Percentiles rank a stretch among this genome's conserved stretches.
phyloP scores from a whole-genome alignment of 2,113 vertebrate species.

The Nothoprocta pentlandii region DNA sequence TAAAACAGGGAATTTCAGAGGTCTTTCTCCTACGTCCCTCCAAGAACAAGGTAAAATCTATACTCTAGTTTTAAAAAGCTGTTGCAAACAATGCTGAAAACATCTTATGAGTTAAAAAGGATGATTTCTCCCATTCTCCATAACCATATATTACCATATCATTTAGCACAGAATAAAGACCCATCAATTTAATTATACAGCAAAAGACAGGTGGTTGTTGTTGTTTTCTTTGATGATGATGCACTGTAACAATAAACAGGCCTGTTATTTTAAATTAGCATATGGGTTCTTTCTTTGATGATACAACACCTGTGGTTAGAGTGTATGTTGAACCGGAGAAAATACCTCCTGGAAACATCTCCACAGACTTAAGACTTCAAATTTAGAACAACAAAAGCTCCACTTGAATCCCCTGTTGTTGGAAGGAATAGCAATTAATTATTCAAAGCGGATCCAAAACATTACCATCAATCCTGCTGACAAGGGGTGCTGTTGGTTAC shows the following conservation, averaged over 20 bases:
- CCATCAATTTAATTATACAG: constrained; percentile 52
- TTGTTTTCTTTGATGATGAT: constrained; percentile 75
- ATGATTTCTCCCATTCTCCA: background rate
- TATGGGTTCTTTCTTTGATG: constrained; percentile 68
- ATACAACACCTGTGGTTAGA: constrained; percentile 68
- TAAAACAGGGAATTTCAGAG: background rate
- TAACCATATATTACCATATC: constrained; percentile 57
- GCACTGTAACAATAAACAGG: constrained; percentile 65
- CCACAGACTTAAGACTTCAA: constrained; percentile 51
- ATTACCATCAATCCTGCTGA: constrained; percentile 66
- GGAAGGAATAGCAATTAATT: constrained; percentile 70
- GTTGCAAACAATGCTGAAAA: background rate
- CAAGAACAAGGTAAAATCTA: background rate
- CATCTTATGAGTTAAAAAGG: constrained; percentile 19
- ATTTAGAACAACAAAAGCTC: constrained; percentile 67
- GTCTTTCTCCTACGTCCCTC: background rate
- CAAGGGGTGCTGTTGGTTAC: constrained; percentile 51
- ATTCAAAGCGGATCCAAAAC: constrained; percentile 64
- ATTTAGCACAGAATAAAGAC: constrained; percentile 66
- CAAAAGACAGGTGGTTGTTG: constrained; percentile 72
- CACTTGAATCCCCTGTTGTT: constrained; percentile 39
- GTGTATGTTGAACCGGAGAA: constrained; percentile 35
- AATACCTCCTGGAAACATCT: constrained; percentile 57
- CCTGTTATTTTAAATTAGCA: constrained; percentile 65
- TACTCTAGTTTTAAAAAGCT: background rate